Evolutionary conservation across 2,113 vertebrate species (phyloP), one percentile per base, ranked within the genome.

Genomic region (Blennius ocellaris): DNA sequence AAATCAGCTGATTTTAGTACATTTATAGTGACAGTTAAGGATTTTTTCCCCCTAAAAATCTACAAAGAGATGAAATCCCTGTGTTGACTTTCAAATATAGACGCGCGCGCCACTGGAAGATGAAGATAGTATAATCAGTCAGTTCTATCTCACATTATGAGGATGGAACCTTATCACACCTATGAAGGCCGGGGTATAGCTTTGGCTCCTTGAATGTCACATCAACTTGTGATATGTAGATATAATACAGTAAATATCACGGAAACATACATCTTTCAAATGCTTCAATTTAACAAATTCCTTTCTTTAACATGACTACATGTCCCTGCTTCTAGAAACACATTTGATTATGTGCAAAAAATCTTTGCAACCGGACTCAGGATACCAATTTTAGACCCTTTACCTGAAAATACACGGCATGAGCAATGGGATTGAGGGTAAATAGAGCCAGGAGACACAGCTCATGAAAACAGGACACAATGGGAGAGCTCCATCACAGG

Each of bases 401-500:
- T 15, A 48, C 14, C 15, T 48, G 45, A 70, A 70, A 65, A 30
- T 36, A 47, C 21, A 39, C 4, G 12, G 38, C 37, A 36, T 8
- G n/a, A 5, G 1, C 39, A 8, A 47, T 12, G 41, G 52, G 47
- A 53, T 41, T 10, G 38, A 54, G 15, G 37, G 62, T 56, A 43
- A 73, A 52, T 59, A 56, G 30, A 59, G 53, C 69, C 54, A 30
- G 49, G 38, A 44, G 60, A 47, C 54, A 51, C 8, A 36, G 68
- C 47, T 78, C 69, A 85, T 72, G 66, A 74, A 76, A 77, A 73
- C 69, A 73, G 50, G 58, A 51, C 44, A 45, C 8, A 64, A 52
- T 37, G 38, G 38, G 45, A 77, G 64, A 17, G 15, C 59, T 38
- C 51, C 63, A 11, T 76, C 57, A 71, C 72, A 63, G 44, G 48